Evolutionary conservation across 2,888 invertebrate species (phyloP), one percentile per base, ranked within the genome.

Genomic region (Nymphalis c-album): DNA sequence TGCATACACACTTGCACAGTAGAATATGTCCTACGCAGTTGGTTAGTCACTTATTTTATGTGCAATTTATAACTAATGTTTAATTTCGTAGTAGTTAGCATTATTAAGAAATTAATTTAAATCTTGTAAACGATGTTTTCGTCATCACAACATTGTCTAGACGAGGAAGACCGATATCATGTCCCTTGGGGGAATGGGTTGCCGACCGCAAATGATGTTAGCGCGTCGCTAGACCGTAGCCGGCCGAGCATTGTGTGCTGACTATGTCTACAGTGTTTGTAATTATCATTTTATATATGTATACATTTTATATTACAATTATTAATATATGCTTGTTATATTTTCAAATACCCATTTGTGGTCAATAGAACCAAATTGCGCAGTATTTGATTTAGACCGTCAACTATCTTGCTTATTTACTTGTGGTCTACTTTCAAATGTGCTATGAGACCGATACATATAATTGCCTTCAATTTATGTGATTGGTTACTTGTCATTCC

Each of bases 151-250:
- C 72, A 80, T 81, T 73, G 87, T 87, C 87, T 87, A 88, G 87
- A 87, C 87, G 73, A 80, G 84, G 82, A 84, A 84, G 82, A 79
- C 78, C 73, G 74, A 81, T 81, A 79, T 85, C 80, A 76, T 81
- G 78, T 82, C 84, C 81, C 85, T 73, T 77, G 75, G 82, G 26
- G 83, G 85, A 80, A 82, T 85, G 83, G 80, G 84, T 86, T 85
- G 85, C 83, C 82, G 84, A 85, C 86, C 85, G 88, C 88, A 89
- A 90, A 90, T 86, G 81, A 83, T 85, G 77, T 87, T 87, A 85
- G 82, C 79, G 79, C 75, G 67, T 71, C 73, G 75, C 77, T 81
- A 83, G 88, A 89, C 85, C 88, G 87, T 88, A 76, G 80, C 85
- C 82, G 69, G 63, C 67, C 64, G 68, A 76, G 78, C 62, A 81